Conservation (phyloP, 2,888 invertebrate genomes). For the Mylabris sibirica region DNA sequence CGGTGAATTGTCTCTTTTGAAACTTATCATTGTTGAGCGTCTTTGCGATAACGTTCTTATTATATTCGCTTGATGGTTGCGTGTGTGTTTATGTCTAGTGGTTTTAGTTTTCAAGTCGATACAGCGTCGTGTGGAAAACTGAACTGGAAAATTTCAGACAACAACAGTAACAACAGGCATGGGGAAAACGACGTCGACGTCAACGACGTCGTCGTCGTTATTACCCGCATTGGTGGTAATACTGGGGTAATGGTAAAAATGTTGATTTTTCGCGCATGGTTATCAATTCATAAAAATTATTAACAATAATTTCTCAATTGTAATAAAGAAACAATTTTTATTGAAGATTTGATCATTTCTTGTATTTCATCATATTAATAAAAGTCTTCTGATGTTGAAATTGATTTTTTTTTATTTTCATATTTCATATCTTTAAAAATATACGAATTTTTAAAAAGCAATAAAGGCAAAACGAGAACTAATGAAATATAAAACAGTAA, state of each 20-base stretch:
- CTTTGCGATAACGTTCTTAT: no score
- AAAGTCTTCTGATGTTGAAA: not conserved
- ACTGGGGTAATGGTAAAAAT: not conserved
- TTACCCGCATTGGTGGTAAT: not conserved
- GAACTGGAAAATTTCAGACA: slow-evolving; percentile 1
- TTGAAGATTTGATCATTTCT: not conserved
- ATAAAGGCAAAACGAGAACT: no score
- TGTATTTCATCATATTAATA: no score
- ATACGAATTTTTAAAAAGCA: not conserved
- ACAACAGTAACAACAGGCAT: not conserved
- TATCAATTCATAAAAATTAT: not conserved
- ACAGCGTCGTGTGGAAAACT: not conserved
- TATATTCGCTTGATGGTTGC: not conserved
- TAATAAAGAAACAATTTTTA: no score
- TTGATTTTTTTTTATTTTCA: not conserved
- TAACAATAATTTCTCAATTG: not conserved
- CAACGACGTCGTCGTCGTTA: not conserved
- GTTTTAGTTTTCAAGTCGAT: not conserved
- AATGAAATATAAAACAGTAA: no score
- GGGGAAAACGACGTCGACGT: not conserved
- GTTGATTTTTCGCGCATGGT: slow-evolving; percentile 1
- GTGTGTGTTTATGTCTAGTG: no score
- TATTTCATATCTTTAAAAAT: no score
- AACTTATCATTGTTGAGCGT: no score
- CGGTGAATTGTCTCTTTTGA: not conserved